Base-by-base conservation (phyloP, 2,888 invertebrate genomes). In the Stegophylla sp. region DNA sequence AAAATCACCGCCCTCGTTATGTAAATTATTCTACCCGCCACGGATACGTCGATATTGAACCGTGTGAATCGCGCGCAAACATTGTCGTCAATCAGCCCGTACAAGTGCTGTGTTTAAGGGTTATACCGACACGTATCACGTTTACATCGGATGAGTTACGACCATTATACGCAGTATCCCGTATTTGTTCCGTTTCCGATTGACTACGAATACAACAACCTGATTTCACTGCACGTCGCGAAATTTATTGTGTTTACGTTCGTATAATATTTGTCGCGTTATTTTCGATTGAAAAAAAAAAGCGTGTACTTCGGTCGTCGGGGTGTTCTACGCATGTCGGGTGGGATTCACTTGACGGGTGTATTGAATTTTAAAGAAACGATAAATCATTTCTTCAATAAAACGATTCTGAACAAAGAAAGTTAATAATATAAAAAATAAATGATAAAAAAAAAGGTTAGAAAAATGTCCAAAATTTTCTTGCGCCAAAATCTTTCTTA, bases 11-110 rank as follows among this genome's bases (percentile, higher is more conserved):
- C 13, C 3, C 45, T 73, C 12, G 7, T 23, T 61, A 26, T 26
- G 26, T 73, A 63, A 63, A 48, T 63, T 34, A 74, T 48, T 15
- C n/a, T n/a, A n/a, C n/a, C n/a, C n/a, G 34, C 34, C 48, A 63
- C 28, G 10, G 34, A 63, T 20, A 15, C 61, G 20, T 34, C 61
- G 20, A 20, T 63, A 48, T 48, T 63, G 20, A 10, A 74, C 20
- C 74, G 26, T 61, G 73, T 73, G 73, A 73, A 73, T 43, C 61
- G 1, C 13, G 1, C 13, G 5, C 9, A 23, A 56, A 17, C 17
- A 23, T 10, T 34, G 59, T 61, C 59, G 26, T 61, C 28, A 28
- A 61, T 45, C 45, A 28, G 56, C 26, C 28, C 26, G 28, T 73
- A 45, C 73, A 28, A 73, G 45, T 45, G 59, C 23, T 53, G 23